Base-by-base conservation (phyloP, 53 echinoderm and acorn worm species). In the Stichopus horrens region DNA sequence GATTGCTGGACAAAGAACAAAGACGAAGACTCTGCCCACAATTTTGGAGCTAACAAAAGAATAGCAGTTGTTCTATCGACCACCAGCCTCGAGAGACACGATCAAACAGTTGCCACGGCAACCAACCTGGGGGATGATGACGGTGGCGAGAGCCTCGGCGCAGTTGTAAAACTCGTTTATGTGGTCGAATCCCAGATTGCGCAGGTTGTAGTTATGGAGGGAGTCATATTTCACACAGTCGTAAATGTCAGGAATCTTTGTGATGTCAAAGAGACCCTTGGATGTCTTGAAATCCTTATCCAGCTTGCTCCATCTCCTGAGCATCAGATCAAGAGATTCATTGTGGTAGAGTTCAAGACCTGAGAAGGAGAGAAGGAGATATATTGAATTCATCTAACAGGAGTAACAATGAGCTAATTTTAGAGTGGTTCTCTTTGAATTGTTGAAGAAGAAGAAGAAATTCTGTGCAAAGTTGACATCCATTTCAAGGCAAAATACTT, bases 201-300 rank as follows among this genome's bases (percentile, higher is more conserved):
- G 87, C 1, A 92, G 85, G 52, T 87, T 87, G 88, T 91, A 92
- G 77, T 97, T 97, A 78, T 97, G 98, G 8, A 94, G 90, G 77
- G 94, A 90, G 75, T 97, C 98, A 16, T 97, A 97, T 90, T 97
- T 97, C 86, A 97, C 93, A 86, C 98, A 97, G 93, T 97, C 98
- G 68, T 97, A 97, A 77, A 97, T 97, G 84, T 97, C 98, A 14
- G 98, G 98, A 54, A 97, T 93, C 92, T 97, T 97, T 68, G 98
- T 94, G 89, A 97, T 97, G 89, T 97, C 98, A 93, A 95, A 97
- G 57, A 88, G 89, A 21, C 98, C 94, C 54, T 88, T 92, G 88
- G 95, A 92, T 55, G 91, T 91, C 92, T 95, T 94, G 87, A 97
- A 97, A 77, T 97, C 98, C 55, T 95, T 97, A 90, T 97, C 98